phyloP scores from a whole-genome alignment of 2,113 vertebrate species.

The Ceyx margarethae region DNA sequence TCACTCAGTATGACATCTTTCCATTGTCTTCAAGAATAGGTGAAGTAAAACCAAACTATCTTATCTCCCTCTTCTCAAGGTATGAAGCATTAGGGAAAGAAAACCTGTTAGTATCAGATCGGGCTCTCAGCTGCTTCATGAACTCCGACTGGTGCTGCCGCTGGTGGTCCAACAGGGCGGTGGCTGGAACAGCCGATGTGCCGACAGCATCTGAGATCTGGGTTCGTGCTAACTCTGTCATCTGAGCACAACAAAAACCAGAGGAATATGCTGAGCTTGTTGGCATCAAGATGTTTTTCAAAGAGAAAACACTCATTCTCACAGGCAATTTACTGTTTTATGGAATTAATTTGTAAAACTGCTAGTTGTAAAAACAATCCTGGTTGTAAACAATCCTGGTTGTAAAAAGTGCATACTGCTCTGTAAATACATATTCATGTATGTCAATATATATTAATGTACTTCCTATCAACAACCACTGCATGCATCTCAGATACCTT shows the following conservation, averaged over 20 bases:
- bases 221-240: slow-evolving; percentile 81
- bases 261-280: not conserved
- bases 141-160: slow-evolving; percentile 68
- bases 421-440: not conserved
- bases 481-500: not conserved
- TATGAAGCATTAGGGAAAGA: not conserved
- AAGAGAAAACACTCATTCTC: not conserved
- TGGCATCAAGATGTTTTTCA: not conserved
- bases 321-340: not conserved
- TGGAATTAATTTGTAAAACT: not conserved
- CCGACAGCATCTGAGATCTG: slow-evolving; percentile 73
- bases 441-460: not conserved
- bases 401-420: not conserved
- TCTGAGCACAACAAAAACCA: slow-evolving; percentile 69
- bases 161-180: slow-evolving; percentile 73
- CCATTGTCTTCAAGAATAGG: not conserved
- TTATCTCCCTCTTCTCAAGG: not conserved
- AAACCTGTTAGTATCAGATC: slow-evolving; percentile 80
- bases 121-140: slow-evolving; percentile 68
- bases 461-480: not conserved
- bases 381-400: not conserved
- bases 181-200: slow-evolving; percentile 60
- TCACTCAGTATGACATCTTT: not conserved
- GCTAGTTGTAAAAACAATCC: not conserved
- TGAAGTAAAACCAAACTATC: not conserved